Conservation (phyloP, 2,113 vertebrate genomes). For the Chroicocephalus ridibundus region DNA sequence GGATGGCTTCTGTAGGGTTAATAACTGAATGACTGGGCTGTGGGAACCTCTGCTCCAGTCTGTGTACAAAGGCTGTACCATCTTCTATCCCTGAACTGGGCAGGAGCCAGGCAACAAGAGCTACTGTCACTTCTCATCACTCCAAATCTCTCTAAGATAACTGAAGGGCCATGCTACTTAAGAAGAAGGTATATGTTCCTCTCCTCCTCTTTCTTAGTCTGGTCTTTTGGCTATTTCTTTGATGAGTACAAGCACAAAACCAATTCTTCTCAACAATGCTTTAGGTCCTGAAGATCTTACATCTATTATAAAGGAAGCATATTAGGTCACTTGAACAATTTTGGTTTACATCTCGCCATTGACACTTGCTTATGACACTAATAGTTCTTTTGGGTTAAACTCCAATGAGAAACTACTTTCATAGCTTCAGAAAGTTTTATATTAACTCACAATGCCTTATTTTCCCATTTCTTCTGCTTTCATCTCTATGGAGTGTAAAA, state of each 20-base stretch:
- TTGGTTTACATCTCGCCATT: neutral
- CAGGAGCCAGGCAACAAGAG: neutral
- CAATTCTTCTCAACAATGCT: neutral
- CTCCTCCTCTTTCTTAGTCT: neutral
- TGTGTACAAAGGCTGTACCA: rapidly evolving
- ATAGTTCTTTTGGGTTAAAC: neutral
- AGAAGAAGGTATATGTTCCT: neutral
- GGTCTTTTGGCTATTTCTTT: neutral
- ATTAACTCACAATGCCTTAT: neutral
- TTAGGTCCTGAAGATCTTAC: neutral
- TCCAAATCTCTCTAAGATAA: neutral
- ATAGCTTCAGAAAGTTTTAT: neutral
- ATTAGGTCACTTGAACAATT: neutral
- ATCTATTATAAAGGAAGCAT: neutral
- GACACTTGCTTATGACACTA: neutral
- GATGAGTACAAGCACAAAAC: neutral
- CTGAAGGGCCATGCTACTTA: neutral
- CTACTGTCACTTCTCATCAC: neutral
- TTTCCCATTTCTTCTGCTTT: neutral
- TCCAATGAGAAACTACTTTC: neutral
- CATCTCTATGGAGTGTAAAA: neutral
- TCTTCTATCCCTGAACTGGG: neutral
- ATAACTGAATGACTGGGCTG: neutral
- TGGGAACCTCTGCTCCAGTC: neutral
- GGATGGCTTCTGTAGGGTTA: neutral